Evolutionary conservation across 2,888 invertebrate species (phyloP).

Genomic region (Polia nebulosa): DNA sequence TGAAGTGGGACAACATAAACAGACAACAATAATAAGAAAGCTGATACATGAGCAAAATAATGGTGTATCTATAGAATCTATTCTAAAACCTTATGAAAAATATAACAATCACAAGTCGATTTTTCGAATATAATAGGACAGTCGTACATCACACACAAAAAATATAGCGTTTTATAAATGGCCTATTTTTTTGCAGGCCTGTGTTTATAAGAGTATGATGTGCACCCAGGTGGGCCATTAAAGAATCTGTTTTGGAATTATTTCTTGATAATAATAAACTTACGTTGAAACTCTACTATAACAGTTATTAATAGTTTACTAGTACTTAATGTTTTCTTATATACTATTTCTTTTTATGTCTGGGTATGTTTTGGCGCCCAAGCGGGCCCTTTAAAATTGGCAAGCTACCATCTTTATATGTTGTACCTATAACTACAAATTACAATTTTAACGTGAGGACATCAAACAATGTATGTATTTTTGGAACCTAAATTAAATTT

Average conservation of each 20-base stretch:
- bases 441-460: too few species aligned
- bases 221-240: slow-evolving; percentile 1
- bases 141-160: too few species aligned
- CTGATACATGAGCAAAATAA: too few species aligned
- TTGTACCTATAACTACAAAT: too few species aligned
- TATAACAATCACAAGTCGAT: too few species aligned
- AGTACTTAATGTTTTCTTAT: neutral
- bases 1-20: neutral
- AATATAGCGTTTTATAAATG: neutral
- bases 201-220: neutral
- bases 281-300: neutral
- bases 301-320: neutral
- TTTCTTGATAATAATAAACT: neutral
- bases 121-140: too few species aligned
- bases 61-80: too few species aligned
- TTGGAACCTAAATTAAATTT: neutral
- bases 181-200: too few species aligned
- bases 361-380: slow-evolving; percentile 4
- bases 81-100: too few species aligned
- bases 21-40: too few species aligned
- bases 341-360: neutral
- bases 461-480: too few species aligned
- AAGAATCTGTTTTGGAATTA: neutral
- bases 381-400: slow-evolving; percentile 9
- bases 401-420: neutral